Conservation (phyloP, 2,113 vertebrate genomes). For the Periophthalmus modestus region DNA sequence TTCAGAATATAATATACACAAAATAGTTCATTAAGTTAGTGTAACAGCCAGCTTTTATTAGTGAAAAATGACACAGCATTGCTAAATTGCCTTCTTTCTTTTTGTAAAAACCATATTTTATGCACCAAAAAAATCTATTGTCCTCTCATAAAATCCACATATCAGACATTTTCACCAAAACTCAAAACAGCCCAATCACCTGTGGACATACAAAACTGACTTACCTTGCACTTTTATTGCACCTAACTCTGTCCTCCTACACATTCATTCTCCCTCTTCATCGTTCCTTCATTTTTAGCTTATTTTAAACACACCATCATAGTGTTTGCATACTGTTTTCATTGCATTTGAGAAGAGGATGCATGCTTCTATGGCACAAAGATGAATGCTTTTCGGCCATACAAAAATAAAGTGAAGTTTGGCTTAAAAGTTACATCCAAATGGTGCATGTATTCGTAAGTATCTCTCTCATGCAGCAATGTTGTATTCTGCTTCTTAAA, state of each 20-base stretch:
- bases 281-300: slow-evolving; percentile 1
- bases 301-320: slow-evolving; percentile 3
- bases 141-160: neutral
- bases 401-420: slow-evolving; percentile 45
- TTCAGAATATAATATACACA: neutral
- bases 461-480: slow-evolving; percentile 42
- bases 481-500: slow-evolving; percentile 17
- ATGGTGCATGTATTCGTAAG: slow-evolving; percentile 12
- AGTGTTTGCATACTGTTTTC: neutral
- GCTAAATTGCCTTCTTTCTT: neutral
- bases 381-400: slow-evolving; percentile 1
- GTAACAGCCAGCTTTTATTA: slow-evolving; percentile 3
- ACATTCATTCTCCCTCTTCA: slow-evolving; percentile 26
- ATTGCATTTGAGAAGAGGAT: neutral
- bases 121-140: neutral
- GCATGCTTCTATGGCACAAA: neutral
- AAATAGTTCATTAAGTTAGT: neutral
- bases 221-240: slow-evolving; percentile 8
- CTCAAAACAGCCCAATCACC: slow-evolving; percentile 8
- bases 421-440: slow-evolving; percentile 22
- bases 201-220: neutral
- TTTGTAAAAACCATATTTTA: neutral
- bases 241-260: slow-evolving; percentile 33
- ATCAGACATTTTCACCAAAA: slow-evolving; percentile 17
- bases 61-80: slow-evolving; percentile 4